phyloP scores from a whole-genome alignment of 2,888 invertebrate genomes.

The Phortica okadai region DNA sequence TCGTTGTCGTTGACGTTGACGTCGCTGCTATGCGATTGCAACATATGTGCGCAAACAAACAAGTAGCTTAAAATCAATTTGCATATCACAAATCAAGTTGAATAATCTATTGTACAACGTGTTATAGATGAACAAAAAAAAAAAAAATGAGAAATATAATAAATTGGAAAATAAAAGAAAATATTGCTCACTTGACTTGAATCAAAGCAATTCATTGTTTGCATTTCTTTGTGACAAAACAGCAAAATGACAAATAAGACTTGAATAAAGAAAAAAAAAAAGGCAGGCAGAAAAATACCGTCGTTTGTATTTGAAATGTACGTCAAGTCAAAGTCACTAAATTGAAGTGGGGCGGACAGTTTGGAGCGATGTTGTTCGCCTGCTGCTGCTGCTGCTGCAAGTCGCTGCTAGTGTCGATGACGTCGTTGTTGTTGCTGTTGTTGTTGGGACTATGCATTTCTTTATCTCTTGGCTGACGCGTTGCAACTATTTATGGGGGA shows the following conservation, averaged over 20 bases:
- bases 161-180: constrained; percentile 32
- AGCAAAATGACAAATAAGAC: constrained; percentile 37
- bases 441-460: constrained; percentile 50
- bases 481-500: constrained; percentile 62
- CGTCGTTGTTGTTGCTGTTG: constrained; percentile 43
- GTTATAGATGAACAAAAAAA: constrained; percentile 1
- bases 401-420: constrained; percentile 42
- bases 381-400: constrained; percentile 6
- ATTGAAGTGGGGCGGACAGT: constrained; percentile 29
- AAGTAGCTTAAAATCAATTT: constrained; percentile 58
- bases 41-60: not conserved
- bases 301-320: not conserved
- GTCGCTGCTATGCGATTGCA: not conserved
- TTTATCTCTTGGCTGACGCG: constrained; percentile 40
- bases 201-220: constrained; percentile 55
- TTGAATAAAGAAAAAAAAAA: constrained; percentile 4
- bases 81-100: constrained; percentile 60
- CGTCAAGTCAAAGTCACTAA: constrained; percentile 41
- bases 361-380: constrained; percentile 10
- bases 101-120: constrained; percentile 44
- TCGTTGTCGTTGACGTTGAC: too few relatives aligned
- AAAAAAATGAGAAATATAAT: constrained; percentile 24
- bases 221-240: constrained; percentile 43
- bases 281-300: not conserved
- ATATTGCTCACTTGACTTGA: constrained; percentile 27